A percentile compares a stretch with the other conserved stretches of the same genome.
Evolutionary conservation across 2,888 invertebrate genomes (phyloP).

Genomic region (Eueremaeus valkanovi): DNA sequence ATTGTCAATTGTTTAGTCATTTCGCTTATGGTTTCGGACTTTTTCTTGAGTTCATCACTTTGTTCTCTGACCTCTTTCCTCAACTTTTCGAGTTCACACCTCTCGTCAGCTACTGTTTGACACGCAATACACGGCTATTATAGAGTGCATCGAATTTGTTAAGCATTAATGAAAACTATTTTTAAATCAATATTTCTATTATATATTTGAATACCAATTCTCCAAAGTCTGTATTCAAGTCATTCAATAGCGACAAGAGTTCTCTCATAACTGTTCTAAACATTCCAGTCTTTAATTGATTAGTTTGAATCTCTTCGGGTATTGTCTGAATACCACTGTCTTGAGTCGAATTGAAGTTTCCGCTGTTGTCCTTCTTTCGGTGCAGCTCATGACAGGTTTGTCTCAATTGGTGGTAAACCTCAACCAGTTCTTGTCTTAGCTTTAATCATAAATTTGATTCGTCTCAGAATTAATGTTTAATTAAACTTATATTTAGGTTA

Average conservation of each 20-base stretch:
- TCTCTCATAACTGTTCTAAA: conserved; percentile 49
- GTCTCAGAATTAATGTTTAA: too few species aligned
- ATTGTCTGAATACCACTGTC: conserved; percentile 47
- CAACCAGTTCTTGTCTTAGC: conserved; percentile 55
- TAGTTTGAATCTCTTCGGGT: conserved; percentile 46
- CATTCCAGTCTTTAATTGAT: conserved; percentile 47
- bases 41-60: conserved; percentile 73
- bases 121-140: conserved; percentile 47
- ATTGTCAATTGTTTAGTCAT: conserved; percentile 66
- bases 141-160: background rate
- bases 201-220: conserved; percentile 44
- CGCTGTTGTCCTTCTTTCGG: conserved; percentile 46
- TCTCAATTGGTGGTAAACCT: conserved; percentile 54
- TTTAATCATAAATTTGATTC: conserved; percentile 47
- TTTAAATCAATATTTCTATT: background rate
- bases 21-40: conserved; percentile 72
- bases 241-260: conserved; percentile 50
- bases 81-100: conserved; percentile 60
- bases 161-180: background rate
- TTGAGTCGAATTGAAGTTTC: conserved; percentile 45
- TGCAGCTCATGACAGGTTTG: conserved; percentile 53
- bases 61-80: conserved; percentile 70
- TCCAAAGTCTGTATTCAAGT: conserved; percentile 45
- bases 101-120: conserved; percentile 46
- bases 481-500: too few species aligned